These are phyloP conservation scores for Sipha maydis DNA, from an alignment of 2,888 invertebrate genomes.

Conservation along the genomic window DNA sequence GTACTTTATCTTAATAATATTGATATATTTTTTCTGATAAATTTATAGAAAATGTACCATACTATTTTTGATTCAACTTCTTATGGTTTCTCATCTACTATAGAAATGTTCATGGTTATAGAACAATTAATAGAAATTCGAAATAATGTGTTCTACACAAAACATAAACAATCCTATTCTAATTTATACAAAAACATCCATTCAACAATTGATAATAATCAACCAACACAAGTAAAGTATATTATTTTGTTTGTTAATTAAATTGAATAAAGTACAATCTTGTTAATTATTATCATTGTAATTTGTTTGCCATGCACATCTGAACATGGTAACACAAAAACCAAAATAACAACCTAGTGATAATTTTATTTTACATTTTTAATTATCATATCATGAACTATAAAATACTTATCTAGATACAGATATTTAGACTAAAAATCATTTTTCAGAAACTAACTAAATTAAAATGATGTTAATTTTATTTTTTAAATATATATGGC, in stretches of 20 bases:
- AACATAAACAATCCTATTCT: background rate
- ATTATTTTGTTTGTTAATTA: background rate
- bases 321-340: no score
- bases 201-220: background rate
- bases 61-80: background rate
- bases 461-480: no score
- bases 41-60: conserved; percentile 10
- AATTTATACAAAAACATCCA: background rate
- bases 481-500: no score
- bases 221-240: background rate
- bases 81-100: background rate
- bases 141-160: conserved; percentile 19
- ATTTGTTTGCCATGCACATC: no score
- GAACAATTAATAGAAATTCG: background rate
- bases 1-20: background rate
- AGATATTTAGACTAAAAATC: no score
- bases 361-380: no score
- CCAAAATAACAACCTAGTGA: no score
- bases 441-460: no score
- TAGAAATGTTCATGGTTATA: background rate
- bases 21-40: background rate
- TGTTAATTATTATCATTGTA: no score
- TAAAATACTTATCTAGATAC: no score
- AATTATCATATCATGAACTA: no score
- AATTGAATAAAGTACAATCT: background rate